phyloP scores from a whole-genome alignment of 2,888 invertebrate species.

The Drosophila trichaetosa region DNA sequence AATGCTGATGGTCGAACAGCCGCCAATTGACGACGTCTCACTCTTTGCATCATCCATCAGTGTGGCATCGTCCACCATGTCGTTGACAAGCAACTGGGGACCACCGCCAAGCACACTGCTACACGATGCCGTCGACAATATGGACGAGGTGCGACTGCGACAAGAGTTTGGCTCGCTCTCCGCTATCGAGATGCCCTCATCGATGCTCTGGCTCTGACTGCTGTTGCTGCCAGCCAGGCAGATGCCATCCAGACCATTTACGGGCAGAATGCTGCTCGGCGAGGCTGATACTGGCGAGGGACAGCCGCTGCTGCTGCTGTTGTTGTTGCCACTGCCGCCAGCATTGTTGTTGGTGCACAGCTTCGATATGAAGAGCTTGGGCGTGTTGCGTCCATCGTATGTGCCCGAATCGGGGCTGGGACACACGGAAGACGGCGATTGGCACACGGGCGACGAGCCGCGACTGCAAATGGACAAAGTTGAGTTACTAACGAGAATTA shows the following conservation, averaged over 20 bases:
- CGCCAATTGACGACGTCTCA: conserved; percentile 82
- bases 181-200: conserved; percentile 80
- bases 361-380: conserved; percentile 84
- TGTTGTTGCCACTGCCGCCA: conserved; percentile 47
- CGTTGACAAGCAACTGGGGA: conserved; percentile 71
- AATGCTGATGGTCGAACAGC: conserved; percentile 80
- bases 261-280: conserved; percentile 67
- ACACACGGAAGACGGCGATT: conserved; percentile 85
- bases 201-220: conserved; percentile 80
- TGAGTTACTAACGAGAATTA: background rate
- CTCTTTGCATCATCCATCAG: conserved; percentile 84
- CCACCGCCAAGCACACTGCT: conserved; percentile 45
- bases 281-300: conserved; percentile 83
- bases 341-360: conserved; percentile 82
- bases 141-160: conserved; percentile 65
- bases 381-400: conserved; percentile 85
- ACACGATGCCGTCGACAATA: conserved; percentile 66
- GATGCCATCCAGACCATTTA: conserved; percentile 51
- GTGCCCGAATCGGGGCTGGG: conserved; percentile 85
- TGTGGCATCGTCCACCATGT: conserved; percentile 81
- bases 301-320: conserved; percentile 81
- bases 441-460: conserved; percentile 84
- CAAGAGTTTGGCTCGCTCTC: conserved; percentile 70
- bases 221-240: conserved; percentile 76
- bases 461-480: conserved; percentile 71